These are phyloP conservation scores for Pithys albifrons DNA, from an alignment of 2,113 vertebrate genomes.

Conservation along the genomic window DNA sequence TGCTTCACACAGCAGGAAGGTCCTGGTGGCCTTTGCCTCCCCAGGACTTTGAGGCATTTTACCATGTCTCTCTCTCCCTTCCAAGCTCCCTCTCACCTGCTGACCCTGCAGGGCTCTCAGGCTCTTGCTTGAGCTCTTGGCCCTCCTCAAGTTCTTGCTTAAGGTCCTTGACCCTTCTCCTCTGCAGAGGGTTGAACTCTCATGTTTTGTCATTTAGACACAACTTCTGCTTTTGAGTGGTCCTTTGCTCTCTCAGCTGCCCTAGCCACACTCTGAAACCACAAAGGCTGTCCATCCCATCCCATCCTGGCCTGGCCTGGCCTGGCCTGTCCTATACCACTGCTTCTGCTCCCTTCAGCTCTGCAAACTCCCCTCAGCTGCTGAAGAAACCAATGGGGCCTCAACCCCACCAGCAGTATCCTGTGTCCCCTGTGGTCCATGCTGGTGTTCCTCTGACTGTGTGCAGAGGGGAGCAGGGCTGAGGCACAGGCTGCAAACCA, in stretches of 20 bases:
- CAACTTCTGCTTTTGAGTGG: background rate
- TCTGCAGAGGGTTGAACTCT: background rate
- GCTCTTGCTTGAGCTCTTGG: fast-evolving
- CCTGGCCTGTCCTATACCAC: background rate
- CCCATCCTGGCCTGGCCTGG: too few relatives aligned
- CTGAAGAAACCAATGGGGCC: fast-evolving
- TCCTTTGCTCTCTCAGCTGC: background rate
- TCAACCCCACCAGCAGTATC: fast-evolving
- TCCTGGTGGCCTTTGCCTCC: background rate
- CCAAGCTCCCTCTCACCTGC: background rate
- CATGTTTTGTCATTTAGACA: background rate
- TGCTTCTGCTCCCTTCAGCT: fast-evolving
- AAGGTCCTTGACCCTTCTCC: background rate
- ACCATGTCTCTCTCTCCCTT: fast-evolving
- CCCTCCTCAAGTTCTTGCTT: background rate
- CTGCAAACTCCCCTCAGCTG: background rate
- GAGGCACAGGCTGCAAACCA: background rate
- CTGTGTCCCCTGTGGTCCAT: fast-evolving
- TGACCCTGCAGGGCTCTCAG: background rate
- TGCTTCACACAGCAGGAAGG: background rate
- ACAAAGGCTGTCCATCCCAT: fast-evolving
- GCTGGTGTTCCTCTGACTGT: background rate
- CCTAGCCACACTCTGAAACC: background rate
- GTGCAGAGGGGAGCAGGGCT: fast-evolving
- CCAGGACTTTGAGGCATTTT: background rate